Evolutionary conservation across 92 coral and sea anemone species (phyloP).

Genomic region (Umimayanthus chanpuru): DNA sequence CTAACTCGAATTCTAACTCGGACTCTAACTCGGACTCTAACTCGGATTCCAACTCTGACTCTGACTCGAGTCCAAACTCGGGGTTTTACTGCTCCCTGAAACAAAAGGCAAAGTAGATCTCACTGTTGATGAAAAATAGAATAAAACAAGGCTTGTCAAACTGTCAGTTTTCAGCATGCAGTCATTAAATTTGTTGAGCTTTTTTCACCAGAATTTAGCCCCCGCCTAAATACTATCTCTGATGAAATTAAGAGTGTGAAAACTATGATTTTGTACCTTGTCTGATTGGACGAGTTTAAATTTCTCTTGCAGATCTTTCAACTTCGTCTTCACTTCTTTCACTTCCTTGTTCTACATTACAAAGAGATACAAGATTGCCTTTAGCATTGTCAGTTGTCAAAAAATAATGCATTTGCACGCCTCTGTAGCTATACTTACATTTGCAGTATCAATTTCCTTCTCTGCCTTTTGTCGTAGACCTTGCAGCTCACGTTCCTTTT

Average conservation of each 20-base stretch:
- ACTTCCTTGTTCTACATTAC: conserved; percentile 46
- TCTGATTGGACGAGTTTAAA: conserved; percentile 19
- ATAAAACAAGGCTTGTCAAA: background rate
- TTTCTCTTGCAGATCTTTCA: conserved; percentile 48
- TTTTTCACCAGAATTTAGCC: background rate
- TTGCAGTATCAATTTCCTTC: conserved; percentile 51
- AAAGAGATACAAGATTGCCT: background rate
- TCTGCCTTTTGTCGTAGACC: conserved; percentile 69
- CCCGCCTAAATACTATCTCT: background rate
- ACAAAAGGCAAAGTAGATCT: no score
- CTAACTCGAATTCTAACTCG: no score
- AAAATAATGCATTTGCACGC: background rate
- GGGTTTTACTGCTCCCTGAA: no score
- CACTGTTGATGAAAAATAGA: no score
- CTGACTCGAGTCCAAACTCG: no score
- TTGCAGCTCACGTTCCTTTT: conserved; percentile 89
- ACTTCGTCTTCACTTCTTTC: conserved; percentile 39
- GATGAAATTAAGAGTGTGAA: background rate
- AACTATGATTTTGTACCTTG: background rate
- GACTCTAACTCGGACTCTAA: no score
- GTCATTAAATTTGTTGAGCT: no score
- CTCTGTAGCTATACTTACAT: conserved; percentile 1
- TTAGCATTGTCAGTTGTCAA: no score
- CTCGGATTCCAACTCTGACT: no score
- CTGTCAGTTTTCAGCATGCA: background rate